phyloP scores from a whole-genome alignment of 2,888 invertebrate genomes.

The Tachystola acroxantha region DNA sequence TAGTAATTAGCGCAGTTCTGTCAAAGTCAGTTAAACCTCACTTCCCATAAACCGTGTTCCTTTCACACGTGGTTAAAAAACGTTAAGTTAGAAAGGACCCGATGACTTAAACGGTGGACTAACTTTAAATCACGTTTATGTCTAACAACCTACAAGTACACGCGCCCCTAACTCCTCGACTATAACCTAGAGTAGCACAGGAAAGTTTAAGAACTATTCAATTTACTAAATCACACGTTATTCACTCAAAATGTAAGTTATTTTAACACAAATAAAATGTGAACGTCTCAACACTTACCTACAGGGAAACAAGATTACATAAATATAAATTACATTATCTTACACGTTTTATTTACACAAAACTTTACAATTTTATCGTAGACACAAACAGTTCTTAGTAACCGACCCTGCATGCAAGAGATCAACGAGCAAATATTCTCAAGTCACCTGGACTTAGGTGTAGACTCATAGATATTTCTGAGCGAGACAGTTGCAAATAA shows the following conservation, averaged over 20 bases:
- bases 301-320: slow-evolving; percentile 38
- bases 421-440: not conserved
- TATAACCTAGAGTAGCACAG: slow-evolving; percentile 6
- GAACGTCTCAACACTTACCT: slow-evolving; percentile 59
- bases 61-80: no score
- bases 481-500: no score
- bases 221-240: slow-evolving; percentile 15
- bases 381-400: not conserved
- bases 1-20: no score
- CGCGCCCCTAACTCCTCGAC: not conserved
- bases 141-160: no score
- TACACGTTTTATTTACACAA: slow-evolving; percentile 5
- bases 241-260: slow-evolving; percentile 23
- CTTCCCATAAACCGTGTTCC: no score
- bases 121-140: no score
- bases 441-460: not conserved
- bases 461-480: no score
- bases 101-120: no score
- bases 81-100: no score
- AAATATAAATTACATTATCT: not conserved
- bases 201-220: slow-evolving; percentile 1
- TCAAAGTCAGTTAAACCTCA: no score
- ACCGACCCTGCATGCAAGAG: not conserved
- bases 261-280: slow-evolving; percentile 62
- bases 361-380: not conserved